phyloP scores from a whole-genome alignment of 2,797 vertebrate genomes.

The Diglossa cyanea region DNA sequence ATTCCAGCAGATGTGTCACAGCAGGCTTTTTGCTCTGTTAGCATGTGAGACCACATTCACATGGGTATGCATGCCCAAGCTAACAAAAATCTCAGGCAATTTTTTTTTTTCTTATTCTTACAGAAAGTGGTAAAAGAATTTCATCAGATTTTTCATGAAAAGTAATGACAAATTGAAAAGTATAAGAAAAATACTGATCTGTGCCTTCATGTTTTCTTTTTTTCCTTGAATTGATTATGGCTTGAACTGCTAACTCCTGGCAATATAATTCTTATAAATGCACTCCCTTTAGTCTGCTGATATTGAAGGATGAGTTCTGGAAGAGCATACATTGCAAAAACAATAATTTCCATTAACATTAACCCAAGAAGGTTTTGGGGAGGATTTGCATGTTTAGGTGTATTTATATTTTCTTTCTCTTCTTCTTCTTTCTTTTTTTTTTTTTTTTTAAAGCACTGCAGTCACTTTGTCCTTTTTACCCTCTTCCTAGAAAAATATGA shows the following conservation, averaged over 20 bases:
- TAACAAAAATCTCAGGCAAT: neutral
- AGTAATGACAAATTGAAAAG: neutral
- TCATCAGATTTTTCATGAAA: neutral
- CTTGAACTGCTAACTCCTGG: neutral
- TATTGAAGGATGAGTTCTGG: neutral
- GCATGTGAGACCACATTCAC: rapidly evolving
- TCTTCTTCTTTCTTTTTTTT: neutral
- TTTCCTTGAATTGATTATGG: neutral
- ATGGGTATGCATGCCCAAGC: neutral
- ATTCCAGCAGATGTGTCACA: neutral
- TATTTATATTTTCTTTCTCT: neutral
- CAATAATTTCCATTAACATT: neutral
- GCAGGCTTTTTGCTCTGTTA: neutral
- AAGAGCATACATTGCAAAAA: neutral
- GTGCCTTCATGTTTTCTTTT: neutral
- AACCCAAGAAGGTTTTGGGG: neutral
- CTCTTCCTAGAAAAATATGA: neutral
- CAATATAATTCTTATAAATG: neutral
- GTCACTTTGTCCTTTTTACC: neutral
- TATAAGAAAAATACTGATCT: neutral
- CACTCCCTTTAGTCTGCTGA: neutral
- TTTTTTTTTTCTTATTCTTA: neutral
- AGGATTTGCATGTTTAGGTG: neutral
- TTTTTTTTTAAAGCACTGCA: neutral
- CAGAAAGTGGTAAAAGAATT: neutral